phyloP scores from a whole-genome alignment of 2,113 vertebrate genomes.

The Hoplias malabaricus region DNA sequence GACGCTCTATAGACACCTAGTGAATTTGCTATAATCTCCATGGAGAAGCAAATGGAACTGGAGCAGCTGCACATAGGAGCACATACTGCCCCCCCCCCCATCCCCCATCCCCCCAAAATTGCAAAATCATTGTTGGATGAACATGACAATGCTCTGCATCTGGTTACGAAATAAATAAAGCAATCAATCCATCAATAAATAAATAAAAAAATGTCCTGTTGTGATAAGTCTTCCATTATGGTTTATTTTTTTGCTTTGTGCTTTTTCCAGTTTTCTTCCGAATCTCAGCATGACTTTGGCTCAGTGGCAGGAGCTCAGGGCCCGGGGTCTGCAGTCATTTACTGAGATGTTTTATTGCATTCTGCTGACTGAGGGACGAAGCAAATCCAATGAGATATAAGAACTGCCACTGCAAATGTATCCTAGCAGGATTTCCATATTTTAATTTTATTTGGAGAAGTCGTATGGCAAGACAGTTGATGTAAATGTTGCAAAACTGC shows the following conservation, averaged over 20 bases:
- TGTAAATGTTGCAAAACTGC: not conserved
- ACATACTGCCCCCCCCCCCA: too few species aligned
- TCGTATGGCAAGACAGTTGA: too few species aligned
- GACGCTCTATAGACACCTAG: too few species aligned
- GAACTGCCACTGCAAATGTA: not conserved
- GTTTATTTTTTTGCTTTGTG: not conserved
- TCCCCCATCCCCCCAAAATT: too few species aligned
- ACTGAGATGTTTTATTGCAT: constrained; percentile 11
- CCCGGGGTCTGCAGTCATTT: not conserved
- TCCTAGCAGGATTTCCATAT: not conserved
- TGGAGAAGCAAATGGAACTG: too few species aligned
- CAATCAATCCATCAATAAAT: not conserved
- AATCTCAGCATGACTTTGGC: not conserved
- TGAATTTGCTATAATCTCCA: too few species aligned
- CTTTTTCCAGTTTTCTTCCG: too few species aligned
- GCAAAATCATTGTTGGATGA: too few species aligned
- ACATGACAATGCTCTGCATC: not conserved
- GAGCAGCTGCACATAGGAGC: too few species aligned
- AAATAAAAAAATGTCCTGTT: not conserved
- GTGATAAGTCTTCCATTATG: not conserved
- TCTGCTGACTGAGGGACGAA: not conserved
- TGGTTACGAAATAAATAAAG: constrained; percentile 4
- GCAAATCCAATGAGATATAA: not conserved
- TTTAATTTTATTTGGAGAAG: too few species aligned
- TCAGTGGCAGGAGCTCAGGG: not conserved